These are phyloP conservation scores for Pampus argenteus DNA, from an alignment of 2,797 vertebrate species.

Conservation along the genomic window DNA sequence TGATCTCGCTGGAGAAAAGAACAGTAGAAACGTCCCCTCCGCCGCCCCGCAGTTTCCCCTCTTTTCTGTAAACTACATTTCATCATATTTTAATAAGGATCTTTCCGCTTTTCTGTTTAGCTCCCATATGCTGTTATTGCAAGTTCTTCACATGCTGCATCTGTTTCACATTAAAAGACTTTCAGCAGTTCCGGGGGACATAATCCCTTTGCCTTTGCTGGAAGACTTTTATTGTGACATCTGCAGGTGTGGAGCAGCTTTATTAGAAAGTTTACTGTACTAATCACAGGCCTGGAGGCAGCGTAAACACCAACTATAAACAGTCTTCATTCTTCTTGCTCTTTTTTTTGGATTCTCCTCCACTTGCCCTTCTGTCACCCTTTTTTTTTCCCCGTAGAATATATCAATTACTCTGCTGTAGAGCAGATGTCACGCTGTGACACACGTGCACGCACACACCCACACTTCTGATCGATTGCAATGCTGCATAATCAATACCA, in stretches of 20 bases:
- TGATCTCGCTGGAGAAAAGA: constrained; percentile 58
- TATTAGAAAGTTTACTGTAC: background rate
- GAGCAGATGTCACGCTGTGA: constrained; percentile 84
- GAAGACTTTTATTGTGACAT: constrained; percentile 38
- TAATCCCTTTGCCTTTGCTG: background rate
- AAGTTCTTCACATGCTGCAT: constrained; percentile 10
- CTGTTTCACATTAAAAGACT: constrained; percentile 20
- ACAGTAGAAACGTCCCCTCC: background rate
- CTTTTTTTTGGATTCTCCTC: background rate
- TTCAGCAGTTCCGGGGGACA: background rate
- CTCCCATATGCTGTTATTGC: background rate
- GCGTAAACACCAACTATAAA: constrained; percentile 12
- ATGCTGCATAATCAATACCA: constrained; percentile 84
- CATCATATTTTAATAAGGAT: background rate
- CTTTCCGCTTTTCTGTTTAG: background rate
- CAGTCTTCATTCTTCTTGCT: background rate
- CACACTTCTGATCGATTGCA: constrained; percentile 86
- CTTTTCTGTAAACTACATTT: background rate
- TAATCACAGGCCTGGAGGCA: background rate
- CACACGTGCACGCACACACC: constrained; percentile 72
- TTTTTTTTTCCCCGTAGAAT: constrained; percentile 72
- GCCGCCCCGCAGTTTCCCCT: background rate
- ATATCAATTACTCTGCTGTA: constrained; percentile 85
- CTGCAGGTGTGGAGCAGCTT: constrained; percentile 26
- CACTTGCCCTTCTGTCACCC: constrained; percentile 27